These are phyloP conservation scores for Macrophya annulata DNA, from an alignment of 2,888 invertebrate species.

Conservation along the genomic window DNA sequence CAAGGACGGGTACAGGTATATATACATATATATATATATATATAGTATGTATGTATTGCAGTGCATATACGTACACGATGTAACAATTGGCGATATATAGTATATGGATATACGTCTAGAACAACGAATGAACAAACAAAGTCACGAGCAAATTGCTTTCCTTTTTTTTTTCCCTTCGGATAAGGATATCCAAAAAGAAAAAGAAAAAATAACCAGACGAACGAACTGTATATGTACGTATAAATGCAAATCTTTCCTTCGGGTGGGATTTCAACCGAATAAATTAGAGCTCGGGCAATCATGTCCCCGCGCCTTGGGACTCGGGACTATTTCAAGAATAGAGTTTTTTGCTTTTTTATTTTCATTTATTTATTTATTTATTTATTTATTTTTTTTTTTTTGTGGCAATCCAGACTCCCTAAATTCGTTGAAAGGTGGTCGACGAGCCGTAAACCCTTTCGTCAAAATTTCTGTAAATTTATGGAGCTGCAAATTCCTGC, in stretches of 20 bases:
- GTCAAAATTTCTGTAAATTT: neutral
- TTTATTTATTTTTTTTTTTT: no score
- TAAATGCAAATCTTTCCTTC: conserved; percentile 30
- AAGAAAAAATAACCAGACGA: neutral
- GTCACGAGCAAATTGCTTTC: neutral
- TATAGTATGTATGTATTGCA: neutral
- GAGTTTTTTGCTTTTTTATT: neutral
- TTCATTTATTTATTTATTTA: neutral
- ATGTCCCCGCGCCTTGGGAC: conserved; percentile 5
- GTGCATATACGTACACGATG: no score
- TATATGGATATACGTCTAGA: neutral
- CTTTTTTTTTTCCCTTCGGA: neutral
- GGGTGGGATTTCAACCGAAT: conserved; percentile 19
- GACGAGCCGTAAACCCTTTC: conserved; percentile 32
- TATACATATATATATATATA: no score
- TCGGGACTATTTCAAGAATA: conserved; percentile 20
- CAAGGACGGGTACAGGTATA: no score
- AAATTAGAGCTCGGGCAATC: conserved; percentile 27
- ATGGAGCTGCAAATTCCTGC: neutral
- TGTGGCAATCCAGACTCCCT: conserved; percentile 26
- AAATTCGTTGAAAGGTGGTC: conserved; percentile 37
- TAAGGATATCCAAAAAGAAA: neutral
- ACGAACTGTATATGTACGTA: neutral
- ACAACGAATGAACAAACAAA: neutral
- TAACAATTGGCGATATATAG: no score